phyloP scores from a whole-genome alignment of 2,888 invertebrate species.

The Lasius platythorax region DNA sequence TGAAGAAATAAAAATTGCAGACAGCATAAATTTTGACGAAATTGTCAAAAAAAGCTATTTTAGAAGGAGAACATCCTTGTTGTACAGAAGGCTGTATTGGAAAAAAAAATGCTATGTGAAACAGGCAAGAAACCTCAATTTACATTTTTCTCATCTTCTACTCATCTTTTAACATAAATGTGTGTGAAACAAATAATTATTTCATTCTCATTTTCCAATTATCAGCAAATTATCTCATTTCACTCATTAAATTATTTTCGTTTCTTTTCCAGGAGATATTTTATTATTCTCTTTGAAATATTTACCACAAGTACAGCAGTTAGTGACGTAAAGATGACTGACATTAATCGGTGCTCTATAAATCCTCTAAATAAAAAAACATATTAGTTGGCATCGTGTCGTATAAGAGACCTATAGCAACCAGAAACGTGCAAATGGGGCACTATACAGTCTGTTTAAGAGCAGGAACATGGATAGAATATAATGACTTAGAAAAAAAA shows the following conservation, averaged over 20 bases:
- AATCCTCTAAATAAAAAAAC: neutral
- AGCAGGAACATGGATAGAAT: neutral
- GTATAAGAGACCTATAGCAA: neutral
- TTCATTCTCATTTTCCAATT: no score
- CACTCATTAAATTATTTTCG: neutral
- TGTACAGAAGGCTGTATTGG: no score
- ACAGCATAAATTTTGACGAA: no score
- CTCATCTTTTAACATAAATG: no score
- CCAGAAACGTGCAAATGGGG: neutral
- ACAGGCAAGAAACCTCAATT: no score
- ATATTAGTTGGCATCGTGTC: constrained; percentile 2
- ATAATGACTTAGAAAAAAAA: neutral
- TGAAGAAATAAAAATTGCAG: no score
- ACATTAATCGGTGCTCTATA: neutral
- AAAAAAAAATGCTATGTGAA: no score
- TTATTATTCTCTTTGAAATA: neutral
- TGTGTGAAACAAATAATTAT: no score
- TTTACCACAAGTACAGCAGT: neutral
- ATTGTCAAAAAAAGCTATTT: no score
- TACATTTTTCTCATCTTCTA: no score
- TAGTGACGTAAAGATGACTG: neutral
- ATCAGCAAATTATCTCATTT: no score
- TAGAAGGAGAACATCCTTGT: no score
- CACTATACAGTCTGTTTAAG: neutral
- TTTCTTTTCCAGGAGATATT: constrained; percentile 13